These are phyloP conservation scores for Naso thynnoides DNA, from an alignment of 2,797 vertebrate genomes.

Conservation along the genomic window DNA sequence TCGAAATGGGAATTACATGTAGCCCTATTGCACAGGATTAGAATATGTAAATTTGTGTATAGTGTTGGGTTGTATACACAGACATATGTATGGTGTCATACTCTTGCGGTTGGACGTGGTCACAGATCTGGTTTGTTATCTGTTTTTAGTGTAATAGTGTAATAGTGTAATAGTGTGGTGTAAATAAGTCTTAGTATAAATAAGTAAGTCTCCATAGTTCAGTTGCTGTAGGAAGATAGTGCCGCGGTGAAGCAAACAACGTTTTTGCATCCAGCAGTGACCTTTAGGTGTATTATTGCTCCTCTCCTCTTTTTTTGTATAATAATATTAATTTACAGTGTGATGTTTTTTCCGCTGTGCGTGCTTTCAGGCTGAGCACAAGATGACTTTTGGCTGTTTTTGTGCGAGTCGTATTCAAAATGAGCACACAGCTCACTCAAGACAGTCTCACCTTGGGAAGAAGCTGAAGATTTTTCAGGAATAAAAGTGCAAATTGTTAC, in stretches of 20 bases:
- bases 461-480: neutral
- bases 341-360: neutral
- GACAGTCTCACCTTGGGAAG: neutral
- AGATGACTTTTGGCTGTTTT: slow-evolving; percentile 2
- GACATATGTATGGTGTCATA: too few relatives aligned
- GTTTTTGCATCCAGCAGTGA: neutral
- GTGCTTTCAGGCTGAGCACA: slow-evolving; percentile 11
- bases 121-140: too few relatives aligned
- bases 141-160: too few relatives aligned
- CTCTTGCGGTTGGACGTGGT: too few relatives aligned
- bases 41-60: too few relatives aligned
- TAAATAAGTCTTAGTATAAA: too few relatives aligned
- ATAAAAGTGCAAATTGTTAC: neutral
- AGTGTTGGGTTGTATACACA: too few relatives aligned
- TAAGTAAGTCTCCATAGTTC: slow-evolving; percentile 1
- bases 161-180: too few relatives aligned
- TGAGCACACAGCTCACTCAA: neutral
- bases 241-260: neutral
- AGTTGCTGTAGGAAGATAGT: slow-evolving; percentile 11
- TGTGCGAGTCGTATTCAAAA: slow-evolving; percentile 10
- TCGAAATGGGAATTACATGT: too few relatives aligned
- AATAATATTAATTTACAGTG: slow-evolving; percentile 4
- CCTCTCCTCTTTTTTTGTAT: neutral
- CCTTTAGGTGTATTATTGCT: neutral
- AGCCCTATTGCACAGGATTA: too few relatives aligned